Conservation (phyloP, 2,113 vertebrate species). For the Paradoxurus hermaphroditus region DNA sequence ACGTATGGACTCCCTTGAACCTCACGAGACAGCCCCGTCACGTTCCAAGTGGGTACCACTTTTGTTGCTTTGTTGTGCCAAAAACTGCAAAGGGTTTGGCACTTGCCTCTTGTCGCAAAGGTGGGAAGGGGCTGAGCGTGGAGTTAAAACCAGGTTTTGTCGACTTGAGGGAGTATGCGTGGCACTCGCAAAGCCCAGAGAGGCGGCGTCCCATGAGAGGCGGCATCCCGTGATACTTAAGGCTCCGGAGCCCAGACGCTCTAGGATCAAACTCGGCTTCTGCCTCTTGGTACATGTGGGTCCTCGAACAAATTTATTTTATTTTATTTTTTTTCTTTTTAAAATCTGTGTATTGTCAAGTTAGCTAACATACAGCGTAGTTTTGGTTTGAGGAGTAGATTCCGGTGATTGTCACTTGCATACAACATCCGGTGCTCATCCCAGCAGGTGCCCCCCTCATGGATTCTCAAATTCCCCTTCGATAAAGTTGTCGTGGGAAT, state of each 20-base stretch:
- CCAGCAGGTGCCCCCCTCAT: background rate
- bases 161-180: background rate
- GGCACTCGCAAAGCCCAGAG: background rate
- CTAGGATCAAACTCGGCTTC: background rate
- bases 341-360: too few relatives aligned
- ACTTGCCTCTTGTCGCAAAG: background rate
- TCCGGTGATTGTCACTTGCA: too few relatives aligned
- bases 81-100: background rate
- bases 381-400: too few relatives aligned
- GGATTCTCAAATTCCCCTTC: background rate
- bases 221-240: fast-evolving
- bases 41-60: background rate
- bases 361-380: too few relatives aligned
- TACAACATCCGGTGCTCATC: too few relatives aligned
- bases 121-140: background rate
- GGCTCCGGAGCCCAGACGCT: background rate
- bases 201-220: fast-evolving
- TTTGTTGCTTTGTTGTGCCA: background rate
- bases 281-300: background rate
- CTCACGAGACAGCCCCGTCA: background rate
- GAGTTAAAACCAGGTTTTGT: background rate
- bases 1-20: background rate
- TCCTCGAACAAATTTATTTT: background rate
- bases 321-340: too few relatives aligned
- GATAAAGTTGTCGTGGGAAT: background rate